Conservation (phyloP, 2,888 invertebrate species). For the Lottia gigantea region DNA sequence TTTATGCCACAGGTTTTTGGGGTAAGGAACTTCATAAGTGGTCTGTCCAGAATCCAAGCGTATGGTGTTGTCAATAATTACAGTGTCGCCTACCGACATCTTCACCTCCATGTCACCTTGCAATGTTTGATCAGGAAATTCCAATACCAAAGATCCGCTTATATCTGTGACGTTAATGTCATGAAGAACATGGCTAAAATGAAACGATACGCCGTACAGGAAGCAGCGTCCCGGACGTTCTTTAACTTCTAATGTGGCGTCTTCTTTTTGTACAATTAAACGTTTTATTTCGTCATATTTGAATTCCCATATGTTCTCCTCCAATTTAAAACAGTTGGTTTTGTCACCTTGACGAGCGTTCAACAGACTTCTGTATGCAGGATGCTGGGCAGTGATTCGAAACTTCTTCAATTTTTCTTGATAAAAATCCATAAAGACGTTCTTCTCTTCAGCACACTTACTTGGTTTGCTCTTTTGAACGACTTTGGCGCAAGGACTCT, state of each 20-base stretch:
- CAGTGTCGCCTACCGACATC: not conserved
- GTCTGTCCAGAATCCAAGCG: not conserved
- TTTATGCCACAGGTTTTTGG: not conserved
- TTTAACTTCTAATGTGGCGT: not conserved
- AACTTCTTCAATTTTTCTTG: not conserved
- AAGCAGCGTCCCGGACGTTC: not conserved
- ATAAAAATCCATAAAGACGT: not conserved
- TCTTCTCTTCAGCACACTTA: not conserved
- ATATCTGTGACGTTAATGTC: not conserved
- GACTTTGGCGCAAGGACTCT: not conserved
- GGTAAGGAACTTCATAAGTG: not conserved
- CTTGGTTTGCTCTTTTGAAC: not conserved
- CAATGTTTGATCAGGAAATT: not conserved
- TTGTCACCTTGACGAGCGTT: not conserved
- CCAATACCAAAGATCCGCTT: not conserved
- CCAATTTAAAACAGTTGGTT: not conserved
- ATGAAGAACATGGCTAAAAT: not conserved
- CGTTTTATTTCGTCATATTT: not conserved
- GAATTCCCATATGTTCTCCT: not conserved
- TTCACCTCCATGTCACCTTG: not conserved
- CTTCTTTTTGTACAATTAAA: not conserved
- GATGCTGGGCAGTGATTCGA: not conserved
- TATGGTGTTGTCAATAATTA: not conserved
- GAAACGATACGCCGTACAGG: not conserved
- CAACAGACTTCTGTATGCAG: constrained; percentile 1